A percentile compares a stretch with the other conserved stretches of the same genome.
These are phyloP conservation scores for Romanomermis culicivorax DNA, from an alignment of 2,888 invertebrate species.

Conservation along the genomic window DNA sequence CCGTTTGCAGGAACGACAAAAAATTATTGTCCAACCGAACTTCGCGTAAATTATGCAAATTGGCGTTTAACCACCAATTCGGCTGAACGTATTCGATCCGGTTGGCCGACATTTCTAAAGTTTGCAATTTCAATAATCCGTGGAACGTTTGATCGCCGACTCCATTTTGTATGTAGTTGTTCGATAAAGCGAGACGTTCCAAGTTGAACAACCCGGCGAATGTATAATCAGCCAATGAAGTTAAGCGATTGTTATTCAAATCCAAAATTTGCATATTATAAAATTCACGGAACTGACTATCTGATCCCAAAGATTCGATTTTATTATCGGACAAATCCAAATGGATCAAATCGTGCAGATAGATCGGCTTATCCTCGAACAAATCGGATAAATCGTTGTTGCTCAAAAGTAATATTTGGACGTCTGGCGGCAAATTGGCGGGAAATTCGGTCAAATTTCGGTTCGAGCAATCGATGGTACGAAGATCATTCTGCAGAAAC, in stretches of 20 bases:
- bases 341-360: slow-evolving; percentile 23
- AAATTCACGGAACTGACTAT: slow-evolving; percentile 18
- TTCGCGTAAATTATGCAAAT: slow-evolving; percentile 6
- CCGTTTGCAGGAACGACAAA: slow-evolving; percentile 5
- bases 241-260: slow-evolving; percentile 28
- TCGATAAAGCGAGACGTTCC: slow-evolving; percentile 23
- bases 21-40: slow-evolving; percentile 8
- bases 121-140: slow-evolving; percentile 22
- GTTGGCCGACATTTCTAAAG: slow-evolving; percentile 25
- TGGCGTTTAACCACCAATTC: slow-evolving; percentile 9
- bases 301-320: slow-evolving; percentile 11
- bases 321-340: slow-evolving; percentile 31
- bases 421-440: slow-evolving; percentile 21
- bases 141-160: slow-evolving; percentile 25
- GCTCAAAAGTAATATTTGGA: slow-evolving; percentile 27
- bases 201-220: slow-evolving; percentile 30
- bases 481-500: slow-evolving; percentile 12
- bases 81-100: slow-evolving; percentile 13
- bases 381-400: slow-evolving; percentile 29
- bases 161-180: slow-evolving; percentile 24
- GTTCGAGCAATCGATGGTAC: slow-evolving; percentile 29
- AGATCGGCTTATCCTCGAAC: slow-evolving; percentile 24
- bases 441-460: slow-evolving; percentile 23
- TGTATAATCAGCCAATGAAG: slow-evolving; percentile 28
- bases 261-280: slow-evolving; percentile 25